Conservation (phyloP, 2,797 vertebrate genomes). For the Syndactyla subalaris region DNA sequence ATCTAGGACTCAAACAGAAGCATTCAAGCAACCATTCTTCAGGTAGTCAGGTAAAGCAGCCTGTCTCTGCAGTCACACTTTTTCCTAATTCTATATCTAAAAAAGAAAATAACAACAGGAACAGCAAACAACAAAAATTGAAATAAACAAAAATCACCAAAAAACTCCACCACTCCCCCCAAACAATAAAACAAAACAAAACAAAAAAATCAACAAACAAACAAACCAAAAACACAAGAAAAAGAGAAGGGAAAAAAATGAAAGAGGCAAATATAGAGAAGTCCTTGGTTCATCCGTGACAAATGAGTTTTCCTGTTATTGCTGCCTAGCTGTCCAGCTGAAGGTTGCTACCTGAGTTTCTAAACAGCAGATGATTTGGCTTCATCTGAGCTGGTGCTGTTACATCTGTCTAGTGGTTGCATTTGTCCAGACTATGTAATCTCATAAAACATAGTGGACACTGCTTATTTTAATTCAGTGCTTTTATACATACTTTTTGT, state of each 20-base stretch:
- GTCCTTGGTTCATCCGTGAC: not conserved
- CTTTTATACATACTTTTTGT: not conserved
- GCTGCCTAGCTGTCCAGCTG: not conserved
- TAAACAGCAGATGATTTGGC: not conserved
- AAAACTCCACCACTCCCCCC: no score
- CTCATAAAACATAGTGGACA: not conserved
- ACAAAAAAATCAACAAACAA: not conserved
- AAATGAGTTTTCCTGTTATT: not conserved
- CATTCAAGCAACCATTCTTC: not conserved
- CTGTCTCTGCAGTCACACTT: not conserved
- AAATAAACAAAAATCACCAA: not conserved
- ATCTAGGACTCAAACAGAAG: constrained; percentile 1
- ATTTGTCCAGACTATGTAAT: not conserved
- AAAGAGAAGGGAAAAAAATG: rapidly evolving
- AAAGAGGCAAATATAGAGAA: not conserved
- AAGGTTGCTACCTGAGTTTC: not conserved
- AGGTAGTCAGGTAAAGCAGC: constrained; percentile 12
- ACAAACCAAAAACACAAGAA: not conserved
- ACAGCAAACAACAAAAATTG: not conserved
- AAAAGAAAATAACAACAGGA: not conserved
- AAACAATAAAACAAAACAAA: not conserved
- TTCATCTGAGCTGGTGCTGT: not conserved
- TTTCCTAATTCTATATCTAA: not conserved
- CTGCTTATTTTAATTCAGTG: not conserved
- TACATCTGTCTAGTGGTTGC: not conserved